These are phyloP conservation scores for Drosophila hydei DNA, from an alignment of 1,140 invertebrate genomes.

Conservation along the genomic window DNA sequence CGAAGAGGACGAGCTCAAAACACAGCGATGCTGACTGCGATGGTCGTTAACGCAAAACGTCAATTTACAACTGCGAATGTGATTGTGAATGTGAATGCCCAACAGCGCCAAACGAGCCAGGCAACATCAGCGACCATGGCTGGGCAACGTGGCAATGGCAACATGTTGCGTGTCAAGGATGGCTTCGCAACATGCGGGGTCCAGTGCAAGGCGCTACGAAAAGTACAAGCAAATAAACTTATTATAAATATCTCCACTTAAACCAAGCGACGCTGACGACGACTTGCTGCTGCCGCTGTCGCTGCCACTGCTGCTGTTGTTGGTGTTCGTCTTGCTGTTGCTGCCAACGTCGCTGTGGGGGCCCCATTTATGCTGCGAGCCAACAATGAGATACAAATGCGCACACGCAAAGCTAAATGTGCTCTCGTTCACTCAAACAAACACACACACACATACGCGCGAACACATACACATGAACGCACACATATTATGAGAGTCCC, in stretches of 20 bases:
- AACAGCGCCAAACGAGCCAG: conserved; percentile 64
- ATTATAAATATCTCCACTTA: conserved; percentile 83
- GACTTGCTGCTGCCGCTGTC: neutral
- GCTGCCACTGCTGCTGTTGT: neutral
- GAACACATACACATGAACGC: neutral
- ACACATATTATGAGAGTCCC: neutral
- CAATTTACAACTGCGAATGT: conserved; percentile 81
- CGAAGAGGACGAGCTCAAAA: conserved; percentile 22
- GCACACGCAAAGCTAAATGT: conserved; percentile 75
- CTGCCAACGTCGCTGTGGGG: conserved; percentile 65
- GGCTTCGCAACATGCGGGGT: conserved; percentile 30
- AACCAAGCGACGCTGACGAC: conserved; percentile 41
- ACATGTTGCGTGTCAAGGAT: conserved; percentile 63
- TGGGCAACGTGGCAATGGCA: conserved; percentile 45
- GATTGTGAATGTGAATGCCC: conserved; percentile 71
- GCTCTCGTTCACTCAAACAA: conserved; percentile 59
- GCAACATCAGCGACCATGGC: conserved; percentile 48
- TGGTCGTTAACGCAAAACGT: conserved; percentile 78
- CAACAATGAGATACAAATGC: conserved; percentile 69
- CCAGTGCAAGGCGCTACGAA: conserved; percentile 38
- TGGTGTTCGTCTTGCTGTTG: conserved; percentile 13
- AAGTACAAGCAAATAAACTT: conserved; percentile 77
- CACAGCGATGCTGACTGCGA: conserved; percentile 25
- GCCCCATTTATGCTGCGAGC: conserved; percentile 68
- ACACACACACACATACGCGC: conserved; percentile 28